phyloP scores from a whole-genome alignment of 2,113 vertebrate species.

The Arothron firmamentum region DNA sequence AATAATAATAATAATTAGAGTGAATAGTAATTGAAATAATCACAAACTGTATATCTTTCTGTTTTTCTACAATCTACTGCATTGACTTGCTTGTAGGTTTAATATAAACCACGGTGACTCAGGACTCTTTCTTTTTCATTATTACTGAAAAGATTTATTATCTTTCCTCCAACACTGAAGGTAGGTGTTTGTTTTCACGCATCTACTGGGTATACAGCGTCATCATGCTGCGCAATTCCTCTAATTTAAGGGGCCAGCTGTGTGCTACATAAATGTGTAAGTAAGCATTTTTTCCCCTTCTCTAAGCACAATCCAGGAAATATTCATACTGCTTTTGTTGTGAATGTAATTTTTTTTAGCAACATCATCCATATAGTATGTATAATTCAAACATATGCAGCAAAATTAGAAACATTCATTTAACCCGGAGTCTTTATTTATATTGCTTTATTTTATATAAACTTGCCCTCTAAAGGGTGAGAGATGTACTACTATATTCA shows the following conservation, averaged over 20 bases:
- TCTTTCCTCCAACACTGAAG: slow-evolving; percentile 1
- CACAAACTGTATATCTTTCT: too few relatives aligned
- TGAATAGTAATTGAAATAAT: too few relatives aligned
- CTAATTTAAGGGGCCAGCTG: slow-evolving; percentile 58
- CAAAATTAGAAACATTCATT: too few relatives aligned
- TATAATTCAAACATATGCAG: too few relatives aligned
- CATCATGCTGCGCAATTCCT: slow-evolving; percentile 48
- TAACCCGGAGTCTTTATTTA: neutral
- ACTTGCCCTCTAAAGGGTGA: slow-evolving; percentile 17
- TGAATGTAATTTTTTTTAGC: too few relatives aligned
- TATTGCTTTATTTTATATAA: slow-evolving; percentile 3
- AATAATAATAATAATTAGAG: too few relatives aligned
- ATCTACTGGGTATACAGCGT: slow-evolving; percentile 23
- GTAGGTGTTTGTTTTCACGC: slow-evolving; percentile 27
- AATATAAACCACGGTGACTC: neutral
- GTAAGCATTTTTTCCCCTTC: slow-evolving; percentile 46
- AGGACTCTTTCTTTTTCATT: neutral
- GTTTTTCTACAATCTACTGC: too few relatives aligned
- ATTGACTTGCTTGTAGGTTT: neutral
- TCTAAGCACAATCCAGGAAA: slow-evolving; percentile 1
- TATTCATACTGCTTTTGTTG: too few relatives aligned
- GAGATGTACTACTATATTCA: neutral
- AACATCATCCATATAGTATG: too few relatives aligned
- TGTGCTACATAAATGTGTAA: slow-evolving; percentile 63
- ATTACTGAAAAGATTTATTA: slow-evolving; percentile 34